Conservation (phyloP, 64 coral and sea anemone genomes). For the Montipora capricornis region DNA sequence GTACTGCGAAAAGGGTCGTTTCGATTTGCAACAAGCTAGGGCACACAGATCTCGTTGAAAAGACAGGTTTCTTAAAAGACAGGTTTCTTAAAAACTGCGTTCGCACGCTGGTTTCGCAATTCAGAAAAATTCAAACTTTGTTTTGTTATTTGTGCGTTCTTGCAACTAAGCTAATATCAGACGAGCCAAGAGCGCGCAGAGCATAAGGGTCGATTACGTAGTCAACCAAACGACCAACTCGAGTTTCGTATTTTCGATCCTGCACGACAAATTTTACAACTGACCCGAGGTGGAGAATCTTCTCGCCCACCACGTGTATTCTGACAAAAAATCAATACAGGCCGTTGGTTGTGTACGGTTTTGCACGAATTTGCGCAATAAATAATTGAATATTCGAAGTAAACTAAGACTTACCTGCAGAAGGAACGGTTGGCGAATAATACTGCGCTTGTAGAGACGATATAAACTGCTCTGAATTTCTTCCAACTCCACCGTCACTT, state of each 20-base stretch:
- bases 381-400: conserved; percentile 52
- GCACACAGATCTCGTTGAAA: conserved; percentile 22
- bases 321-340: conserved; percentile 11
- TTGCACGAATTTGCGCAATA: conserved; percentile 47
- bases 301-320: not conserved
- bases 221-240: not conserved
- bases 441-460: conserved; percentile 36
- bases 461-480: conserved; percentile 50
- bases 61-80: conserved; percentile 15
- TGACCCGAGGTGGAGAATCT: not conserved
- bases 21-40: conserved; percentile 29
- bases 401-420: conserved; percentile 50
- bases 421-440: conserved; percentile 27
- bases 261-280: conserved; percentile 33
- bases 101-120: conserved; percentile 8
- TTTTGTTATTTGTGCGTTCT: conserved; percentile 23
- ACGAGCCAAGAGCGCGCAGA: conserved; percentile 3
- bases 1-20: not conserved
- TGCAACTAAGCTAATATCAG: conserved; percentile 53
- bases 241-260: conserved; percentile 5
- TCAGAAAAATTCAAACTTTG: conserved; percentile 23
- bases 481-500: not conserved
- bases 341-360: conserved; percentile 16
- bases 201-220: conserved; percentile 28
- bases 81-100: not conserved